phyloP scores from a whole-genome alignment of 1,140 invertebrate species.

The Trypoxylus dichotomus region DNA sequence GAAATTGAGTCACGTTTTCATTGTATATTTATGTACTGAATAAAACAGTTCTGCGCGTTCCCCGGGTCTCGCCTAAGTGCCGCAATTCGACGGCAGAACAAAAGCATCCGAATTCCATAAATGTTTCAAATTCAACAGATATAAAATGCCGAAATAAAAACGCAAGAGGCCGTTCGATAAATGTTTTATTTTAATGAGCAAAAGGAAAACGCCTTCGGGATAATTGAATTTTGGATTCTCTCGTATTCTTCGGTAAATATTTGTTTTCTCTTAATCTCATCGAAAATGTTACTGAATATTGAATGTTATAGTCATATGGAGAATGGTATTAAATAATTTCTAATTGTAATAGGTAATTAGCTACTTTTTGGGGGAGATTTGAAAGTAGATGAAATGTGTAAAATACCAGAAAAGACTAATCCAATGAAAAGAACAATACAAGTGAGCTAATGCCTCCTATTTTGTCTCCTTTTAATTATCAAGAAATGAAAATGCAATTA shows the following conservation, averaged over 20 bases:
- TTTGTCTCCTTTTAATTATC: too few species aligned
- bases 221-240: slow-evolving; percentile 12
- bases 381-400: too few species aligned
- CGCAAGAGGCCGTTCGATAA: background rate
- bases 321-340: too few species aligned
- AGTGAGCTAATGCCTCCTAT: too few species aligned
- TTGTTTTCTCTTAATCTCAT: background rate
- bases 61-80: slow-evolving; percentile 1
- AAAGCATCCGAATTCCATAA: slow-evolving; percentile 8
- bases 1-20: slow-evolving; percentile 19
- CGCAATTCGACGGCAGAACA: background rate
- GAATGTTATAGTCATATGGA: too few species aligned
- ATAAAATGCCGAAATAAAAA: slow-evolving; percentile 12
- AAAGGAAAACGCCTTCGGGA: background rate
- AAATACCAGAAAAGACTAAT: too few species aligned
- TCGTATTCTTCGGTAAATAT: background rate
- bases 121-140: slow-evolving; percentile 17
- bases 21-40: slow-evolving; percentile 23
- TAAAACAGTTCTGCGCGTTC: slow-evolving; percentile 7
- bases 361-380: too few species aligned
- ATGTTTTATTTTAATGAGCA: slow-evolving; percentile 15
- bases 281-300: too few species aligned
- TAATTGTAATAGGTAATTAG: too few species aligned
- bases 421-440: too few species aligned
- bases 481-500: too few species aligned